Conservation (phyloP, 2,113 vertebrate species). For the Urocitellus parryii region DNA sequence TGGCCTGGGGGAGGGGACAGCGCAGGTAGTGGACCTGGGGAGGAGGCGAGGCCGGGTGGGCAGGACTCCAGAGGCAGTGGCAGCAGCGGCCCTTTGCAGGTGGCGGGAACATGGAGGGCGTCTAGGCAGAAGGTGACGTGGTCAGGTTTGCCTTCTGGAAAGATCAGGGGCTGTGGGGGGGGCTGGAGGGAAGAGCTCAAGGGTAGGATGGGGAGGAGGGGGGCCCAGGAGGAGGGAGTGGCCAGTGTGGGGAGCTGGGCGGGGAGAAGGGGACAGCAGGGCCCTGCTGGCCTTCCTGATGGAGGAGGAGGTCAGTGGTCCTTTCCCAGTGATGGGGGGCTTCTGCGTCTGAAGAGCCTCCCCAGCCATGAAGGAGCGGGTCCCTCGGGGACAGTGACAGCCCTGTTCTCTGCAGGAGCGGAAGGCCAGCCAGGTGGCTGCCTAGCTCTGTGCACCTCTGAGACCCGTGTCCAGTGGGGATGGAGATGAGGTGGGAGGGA, state of each 20-base stretch:
- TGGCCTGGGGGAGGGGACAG: neutral
- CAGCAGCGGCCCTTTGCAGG: neutral
- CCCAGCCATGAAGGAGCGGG: fast-evolving
- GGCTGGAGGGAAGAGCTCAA: neutral
- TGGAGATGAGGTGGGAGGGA: fast-evolving
- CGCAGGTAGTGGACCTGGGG: no score
- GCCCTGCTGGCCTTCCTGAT: neutral
- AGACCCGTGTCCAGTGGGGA: neutral
- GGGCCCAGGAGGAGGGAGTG: neutral
- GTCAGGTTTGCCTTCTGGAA: neutral
- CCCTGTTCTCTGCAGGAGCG: neutral
- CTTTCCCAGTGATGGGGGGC: neutral
- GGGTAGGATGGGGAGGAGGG: neutral
- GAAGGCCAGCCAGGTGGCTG: neutral
- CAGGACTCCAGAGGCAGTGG: neutral
- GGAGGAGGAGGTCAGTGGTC: neutral
- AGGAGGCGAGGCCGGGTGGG: neutral
- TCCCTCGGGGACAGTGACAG: neutral
- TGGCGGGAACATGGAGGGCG: neutral
- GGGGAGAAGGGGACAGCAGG: neutral
- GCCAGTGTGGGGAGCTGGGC: fast-evolving
- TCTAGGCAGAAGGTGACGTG: neutral
- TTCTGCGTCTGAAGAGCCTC: neutral
- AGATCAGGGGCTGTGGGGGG: neutral
- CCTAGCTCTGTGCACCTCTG: fast-evolving